Percentiles rank a stretch among this genome's conserved stretches.
Conservation (phyloP, 2,888 invertebrate species). For the Volucella zonaria region DNA sequence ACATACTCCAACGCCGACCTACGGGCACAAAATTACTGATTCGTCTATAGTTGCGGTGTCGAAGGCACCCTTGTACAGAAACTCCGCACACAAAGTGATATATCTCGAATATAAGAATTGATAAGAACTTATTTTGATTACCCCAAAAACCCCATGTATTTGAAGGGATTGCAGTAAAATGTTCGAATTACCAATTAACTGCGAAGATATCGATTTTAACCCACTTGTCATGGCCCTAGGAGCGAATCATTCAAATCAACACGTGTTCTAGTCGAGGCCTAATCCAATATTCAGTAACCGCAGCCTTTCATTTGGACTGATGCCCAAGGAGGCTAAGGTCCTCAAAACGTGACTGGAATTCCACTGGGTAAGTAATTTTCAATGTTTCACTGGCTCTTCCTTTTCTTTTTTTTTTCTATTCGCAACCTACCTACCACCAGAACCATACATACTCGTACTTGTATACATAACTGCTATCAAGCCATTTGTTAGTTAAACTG, state of each 20-base stretch:
- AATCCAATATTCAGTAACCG: constrained; percentile 50
- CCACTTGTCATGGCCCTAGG: too few relatives aligned
- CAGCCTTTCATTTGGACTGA: constrained; percentile 11
- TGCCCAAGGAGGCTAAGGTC: constrained; percentile 11
- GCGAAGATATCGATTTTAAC: too few relatives aligned
- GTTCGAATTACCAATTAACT: too few relatives aligned
- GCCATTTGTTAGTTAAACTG: constrained; percentile 57
- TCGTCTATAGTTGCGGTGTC: too few relatives aligned
- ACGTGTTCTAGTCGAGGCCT: constrained; percentile 33
- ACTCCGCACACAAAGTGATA: too few relatives aligned
- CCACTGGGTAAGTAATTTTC: constrained; percentile 14
- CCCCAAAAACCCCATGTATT: too few relatives aligned
- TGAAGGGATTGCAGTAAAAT: too few relatives aligned
- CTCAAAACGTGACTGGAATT: constrained; percentile 60
- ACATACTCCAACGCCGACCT: too few relatives aligned
- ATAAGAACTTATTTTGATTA: too few relatives aligned
- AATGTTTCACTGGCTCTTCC: background rate
- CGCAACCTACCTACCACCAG: constrained; percentile 37
- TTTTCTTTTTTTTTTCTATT: constrained; percentile 34
- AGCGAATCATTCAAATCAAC: constrained; percentile 28
- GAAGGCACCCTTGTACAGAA: too few relatives aligned
- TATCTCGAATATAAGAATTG: too few relatives aligned
- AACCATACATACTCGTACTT: background rate
- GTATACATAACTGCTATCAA: constrained; percentile 22
- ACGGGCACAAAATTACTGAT: too few relatives aligned